Evolutionary conservation across 2,797 vertebrate genomes (phyloP).

Genomic region (Gymnopithys bicolor): DNA sequence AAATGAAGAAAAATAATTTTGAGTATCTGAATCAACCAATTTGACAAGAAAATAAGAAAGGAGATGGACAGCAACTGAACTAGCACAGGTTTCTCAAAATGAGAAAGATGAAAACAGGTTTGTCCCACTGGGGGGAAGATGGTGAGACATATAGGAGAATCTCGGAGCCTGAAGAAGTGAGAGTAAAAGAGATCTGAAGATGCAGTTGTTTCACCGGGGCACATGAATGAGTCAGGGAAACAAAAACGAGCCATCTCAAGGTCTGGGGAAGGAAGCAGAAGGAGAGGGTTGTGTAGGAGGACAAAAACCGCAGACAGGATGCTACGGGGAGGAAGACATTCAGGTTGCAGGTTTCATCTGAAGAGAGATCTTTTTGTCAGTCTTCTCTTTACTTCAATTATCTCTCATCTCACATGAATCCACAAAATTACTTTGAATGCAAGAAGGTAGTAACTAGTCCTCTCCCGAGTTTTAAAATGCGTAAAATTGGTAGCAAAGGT

Average conservation of each 20-base stretch:
- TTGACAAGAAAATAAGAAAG: not conserved
- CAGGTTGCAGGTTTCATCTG: not conserved
- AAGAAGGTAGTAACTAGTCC: not conserved
- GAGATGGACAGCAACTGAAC: not conserved
- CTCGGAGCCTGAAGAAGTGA: not conserved
- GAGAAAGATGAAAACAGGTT: not conserved
- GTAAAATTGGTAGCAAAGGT: constrained; percentile 23
- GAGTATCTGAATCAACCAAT: not conserved
- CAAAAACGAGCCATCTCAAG: not conserved
- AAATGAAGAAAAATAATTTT: not conserved
- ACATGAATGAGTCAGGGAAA: not conserved
- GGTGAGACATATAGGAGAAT: not conserved
- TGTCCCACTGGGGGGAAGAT: not conserved
- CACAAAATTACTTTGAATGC: not conserved
- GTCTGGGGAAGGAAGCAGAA: not conserved
- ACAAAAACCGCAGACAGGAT: not conserved
- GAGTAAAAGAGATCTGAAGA: not conserved
- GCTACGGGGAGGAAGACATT: not conserved
- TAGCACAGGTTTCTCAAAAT: not conserved
- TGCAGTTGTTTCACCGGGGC: rapidly evolving
- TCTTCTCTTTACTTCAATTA: not conserved
- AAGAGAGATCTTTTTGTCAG: not conserved
- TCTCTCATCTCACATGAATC: not conserved
- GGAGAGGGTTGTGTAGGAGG: not conserved
- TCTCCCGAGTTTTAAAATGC: constrained; percentile 25